A percentile compares a stretch with the other conserved stretches of the same genome.
phyloP scores from a whole-genome alignment of 2,888 invertebrate species.

The Eristalis tenax region DNA sequence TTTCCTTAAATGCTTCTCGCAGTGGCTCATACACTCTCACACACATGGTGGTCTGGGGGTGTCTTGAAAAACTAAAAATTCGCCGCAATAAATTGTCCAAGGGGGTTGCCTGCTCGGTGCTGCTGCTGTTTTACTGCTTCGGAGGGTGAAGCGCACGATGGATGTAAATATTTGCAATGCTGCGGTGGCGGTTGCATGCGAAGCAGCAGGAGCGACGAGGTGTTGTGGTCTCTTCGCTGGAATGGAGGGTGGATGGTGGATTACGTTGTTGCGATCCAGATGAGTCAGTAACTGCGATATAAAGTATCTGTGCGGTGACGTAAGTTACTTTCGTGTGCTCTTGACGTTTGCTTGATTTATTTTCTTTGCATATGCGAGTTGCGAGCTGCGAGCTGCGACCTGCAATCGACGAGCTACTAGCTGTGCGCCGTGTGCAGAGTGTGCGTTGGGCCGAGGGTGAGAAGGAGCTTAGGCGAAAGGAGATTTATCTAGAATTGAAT shows the following conservation, averaged over 20 bases:
- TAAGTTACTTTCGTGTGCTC: constrained; percentile 61
- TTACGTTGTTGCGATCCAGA: constrained; percentile 42
- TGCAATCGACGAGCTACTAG: too few species aligned
- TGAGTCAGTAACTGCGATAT: constrained; percentile 59
- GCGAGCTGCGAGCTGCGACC: too few species aligned
- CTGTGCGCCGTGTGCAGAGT: neutral
- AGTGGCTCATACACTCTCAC: constrained; percentile 6
- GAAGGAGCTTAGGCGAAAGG: neutral
- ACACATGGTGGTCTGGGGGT: constrained; percentile 19
- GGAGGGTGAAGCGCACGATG: neutral
- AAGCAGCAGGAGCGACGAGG: constrained; percentile 8
- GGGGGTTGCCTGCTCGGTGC: constrained; percentile 23
- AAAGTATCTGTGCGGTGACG: constrained; percentile 45
- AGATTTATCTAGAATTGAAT: neutral
- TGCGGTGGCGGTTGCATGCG: constrained; percentile 36
- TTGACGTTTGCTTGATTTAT: constrained; percentile 67
- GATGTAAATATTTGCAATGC: constrained; percentile 61
- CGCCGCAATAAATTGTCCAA: constrained; percentile 55
- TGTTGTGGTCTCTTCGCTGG: constrained; percentile 39
- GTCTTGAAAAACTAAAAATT: constrained; percentile 59
- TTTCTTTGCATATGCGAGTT: constrained; percentile 8
- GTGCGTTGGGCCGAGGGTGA: too few species aligned
- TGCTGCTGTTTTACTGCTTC: neutral
- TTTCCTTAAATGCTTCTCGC: constrained; percentile 64
- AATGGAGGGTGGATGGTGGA: constrained; percentile 35